A percentile compares a stretch with the other conserved stretches of the same genome.
Evolutionary conservation across 2,888 invertebrate species (phyloP).

Genomic region (Drosophila meridiana): DNA sequence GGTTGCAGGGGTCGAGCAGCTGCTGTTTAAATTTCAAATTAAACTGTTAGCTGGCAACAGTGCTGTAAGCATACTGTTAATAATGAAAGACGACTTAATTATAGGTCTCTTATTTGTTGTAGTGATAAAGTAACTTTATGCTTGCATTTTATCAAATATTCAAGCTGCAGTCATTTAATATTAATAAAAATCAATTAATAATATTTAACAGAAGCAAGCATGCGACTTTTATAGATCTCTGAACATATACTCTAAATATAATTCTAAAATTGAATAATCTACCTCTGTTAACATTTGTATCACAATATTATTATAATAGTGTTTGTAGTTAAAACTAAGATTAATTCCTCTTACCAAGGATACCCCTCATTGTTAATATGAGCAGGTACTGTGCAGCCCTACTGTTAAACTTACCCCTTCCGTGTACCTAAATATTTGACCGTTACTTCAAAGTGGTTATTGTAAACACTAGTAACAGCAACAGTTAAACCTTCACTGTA

Average conservation of each 20-base stretch:
- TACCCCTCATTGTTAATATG: neutral
- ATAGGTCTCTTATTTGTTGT: too few relatives aligned
- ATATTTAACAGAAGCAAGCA: too few relatives aligned
- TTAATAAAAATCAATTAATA: too few relatives aligned
- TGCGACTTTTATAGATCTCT: too few relatives aligned
- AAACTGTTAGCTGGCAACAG: neutral
- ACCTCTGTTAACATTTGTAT: neutral
- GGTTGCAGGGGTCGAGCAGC: constrained; percentile 10
- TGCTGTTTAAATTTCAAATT: neutral
- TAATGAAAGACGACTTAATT: neutral
- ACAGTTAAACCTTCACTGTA: neutral
- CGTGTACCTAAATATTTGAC: neutral
- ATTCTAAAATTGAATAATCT: neutral
- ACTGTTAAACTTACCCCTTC: neutral
- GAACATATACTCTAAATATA: too few relatives aligned
- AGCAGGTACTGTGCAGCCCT: neutral
- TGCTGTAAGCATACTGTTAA: neutral
- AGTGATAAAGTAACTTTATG: too few relatives aligned
- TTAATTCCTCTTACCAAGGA: neutral
- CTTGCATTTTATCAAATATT: too few relatives aligned
- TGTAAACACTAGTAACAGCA: neutral
- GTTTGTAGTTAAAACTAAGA: neutral
- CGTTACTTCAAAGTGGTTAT: neutral
- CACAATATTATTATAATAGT: neutral
- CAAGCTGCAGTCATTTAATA: too few relatives aligned